Base-by-base conservation (phyloP, 2,888 invertebrate species). In the Hypselothyrea guttata region DNA sequence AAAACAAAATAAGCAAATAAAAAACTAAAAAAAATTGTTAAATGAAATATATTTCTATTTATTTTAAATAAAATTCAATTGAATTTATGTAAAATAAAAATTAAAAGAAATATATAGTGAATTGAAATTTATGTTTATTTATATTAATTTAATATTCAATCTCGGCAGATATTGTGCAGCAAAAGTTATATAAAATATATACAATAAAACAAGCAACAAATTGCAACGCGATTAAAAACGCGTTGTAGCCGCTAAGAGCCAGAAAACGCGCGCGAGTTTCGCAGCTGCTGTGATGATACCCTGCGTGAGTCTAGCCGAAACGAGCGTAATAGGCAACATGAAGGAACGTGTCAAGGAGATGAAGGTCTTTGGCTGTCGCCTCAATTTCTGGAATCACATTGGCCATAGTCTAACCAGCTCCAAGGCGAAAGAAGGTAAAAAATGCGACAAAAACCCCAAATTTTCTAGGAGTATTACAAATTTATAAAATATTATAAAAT, bases 341-440 rank as follows among this genome's bases (percentile, higher is more conserved):
- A 91, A 91, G 88, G 91, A 91, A 82, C 90, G 91, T 72, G 90
- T 90, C 71, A 91, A 90, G 86, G 91, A 91, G 86, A 91, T 91
- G 90, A 91, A 91, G 86, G 90, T 91, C 53, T 91, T 91, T 74
- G 91, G 91, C 71, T 91, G 91, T 75, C 90, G 91, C 72, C 89
- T 91, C 81, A 90, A 91, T 79, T 91, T 91, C 75, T 90, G 91
- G 90, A 91, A 91, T 87, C 91, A 90, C 84, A 89, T 91, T 64
- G 89, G 90, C 72, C 89, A 89, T 45, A 90, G 88, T 73, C 75
- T 90, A 67, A 84, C 88, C 73, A 88, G 87, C 76, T 88, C 88
- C 59, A 90, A 89, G 88, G 87, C 89, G 88, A 88, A 83, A 81
- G 83, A 83, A 81, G 83, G 84, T 81, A 79, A 83, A 68, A n/a